Conservation (phyloP, 1,140 invertebrate genomes). For the Hyphantria cunea region DNA sequence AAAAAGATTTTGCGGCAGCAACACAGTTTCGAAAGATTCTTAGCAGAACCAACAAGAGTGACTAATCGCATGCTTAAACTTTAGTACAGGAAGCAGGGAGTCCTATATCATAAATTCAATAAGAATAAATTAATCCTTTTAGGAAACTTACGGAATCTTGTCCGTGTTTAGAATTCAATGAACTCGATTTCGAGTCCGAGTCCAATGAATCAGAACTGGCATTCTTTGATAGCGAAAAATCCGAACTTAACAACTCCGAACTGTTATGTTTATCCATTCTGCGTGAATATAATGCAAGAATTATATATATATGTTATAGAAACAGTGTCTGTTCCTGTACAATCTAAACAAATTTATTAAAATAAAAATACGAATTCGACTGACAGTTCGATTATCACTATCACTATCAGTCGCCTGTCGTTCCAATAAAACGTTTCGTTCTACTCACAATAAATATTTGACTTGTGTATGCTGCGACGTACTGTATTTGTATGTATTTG, state of each 20-base stretch:
- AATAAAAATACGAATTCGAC: no score
- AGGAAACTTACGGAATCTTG: slow-evolving; percentile 87
- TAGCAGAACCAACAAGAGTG: slow-evolving; percentile 12
- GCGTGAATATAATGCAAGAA: slow-evolving; percentile 4
- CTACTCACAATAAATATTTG: no score
- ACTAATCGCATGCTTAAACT: slow-evolving; percentile 33
- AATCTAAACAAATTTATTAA: no score
- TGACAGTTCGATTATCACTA: no score
- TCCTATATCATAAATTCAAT: slow-evolving; percentile 57
- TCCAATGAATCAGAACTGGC: slow-evolving; percentile 90
- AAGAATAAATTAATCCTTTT: slow-evolving; percentile 82
- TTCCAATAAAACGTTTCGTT: no score
- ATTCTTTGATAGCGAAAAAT: slow-evolving; percentile 81
- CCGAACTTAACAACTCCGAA: slow-evolving; percentile 76
- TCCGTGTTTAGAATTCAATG: slow-evolving; percentile 90
- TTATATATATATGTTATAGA: not conserved
- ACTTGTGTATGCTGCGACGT: no score
- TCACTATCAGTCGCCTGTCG: no score
- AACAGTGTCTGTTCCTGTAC: no score
- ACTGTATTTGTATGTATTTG: no score
- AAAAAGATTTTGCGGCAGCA: not conserved
- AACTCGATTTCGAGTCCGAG: slow-evolving; percentile 90
- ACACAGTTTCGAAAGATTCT: slow-evolving; percentile 10
- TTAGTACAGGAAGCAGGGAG: slow-evolving; percentile 57
- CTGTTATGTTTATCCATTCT: slow-evolving; percentile 79